Evolutionary conservation across 2,113 vertebrate species (phyloP).

Genomic region (Sprattus sprattus): DNA sequence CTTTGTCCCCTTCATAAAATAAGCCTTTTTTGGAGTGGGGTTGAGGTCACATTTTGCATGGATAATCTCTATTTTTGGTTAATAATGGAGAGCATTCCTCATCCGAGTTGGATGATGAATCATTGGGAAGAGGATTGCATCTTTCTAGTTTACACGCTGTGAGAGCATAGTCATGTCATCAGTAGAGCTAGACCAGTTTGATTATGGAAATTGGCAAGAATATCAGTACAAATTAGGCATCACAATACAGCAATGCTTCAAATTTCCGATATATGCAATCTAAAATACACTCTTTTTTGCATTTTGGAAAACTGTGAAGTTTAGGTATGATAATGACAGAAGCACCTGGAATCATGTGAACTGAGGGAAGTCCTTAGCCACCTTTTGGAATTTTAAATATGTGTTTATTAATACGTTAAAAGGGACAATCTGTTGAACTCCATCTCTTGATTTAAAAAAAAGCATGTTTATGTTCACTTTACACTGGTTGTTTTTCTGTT

Average conservation of each 20-base stretch:
- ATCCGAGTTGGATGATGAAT: conserved; percentile 1
- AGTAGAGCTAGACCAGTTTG: not conserved
- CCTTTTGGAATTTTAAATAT: not conserved
- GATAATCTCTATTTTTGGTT: not conserved
- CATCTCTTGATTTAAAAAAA: not conserved
- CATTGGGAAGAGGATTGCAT: conserved; percentile 14
- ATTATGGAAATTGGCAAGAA: not conserved
- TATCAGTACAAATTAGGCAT: not conserved
- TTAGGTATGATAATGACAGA: not conserved
- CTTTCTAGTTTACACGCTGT: not conserved
- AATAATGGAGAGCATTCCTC: not conserved
- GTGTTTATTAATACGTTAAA: not conserved
- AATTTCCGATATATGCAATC: not conserved
- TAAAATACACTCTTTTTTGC: not conserved
- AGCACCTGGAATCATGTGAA: conserved; percentile 1
- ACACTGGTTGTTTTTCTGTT: not conserved
- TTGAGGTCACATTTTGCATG: not conserved
- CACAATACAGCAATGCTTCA: not conserved
- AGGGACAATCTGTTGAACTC: conserved; percentile 11
- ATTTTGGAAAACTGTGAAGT: not conserved
- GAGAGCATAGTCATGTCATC: not conserved
- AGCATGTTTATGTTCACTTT: not conserved
- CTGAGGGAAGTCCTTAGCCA: not conserved
- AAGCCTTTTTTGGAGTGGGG: not conserved
- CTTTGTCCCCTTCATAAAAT: not conserved